Conservation (phyloP, 2,888 invertebrate genomes). For the Allolobophora icterica region DNA sequence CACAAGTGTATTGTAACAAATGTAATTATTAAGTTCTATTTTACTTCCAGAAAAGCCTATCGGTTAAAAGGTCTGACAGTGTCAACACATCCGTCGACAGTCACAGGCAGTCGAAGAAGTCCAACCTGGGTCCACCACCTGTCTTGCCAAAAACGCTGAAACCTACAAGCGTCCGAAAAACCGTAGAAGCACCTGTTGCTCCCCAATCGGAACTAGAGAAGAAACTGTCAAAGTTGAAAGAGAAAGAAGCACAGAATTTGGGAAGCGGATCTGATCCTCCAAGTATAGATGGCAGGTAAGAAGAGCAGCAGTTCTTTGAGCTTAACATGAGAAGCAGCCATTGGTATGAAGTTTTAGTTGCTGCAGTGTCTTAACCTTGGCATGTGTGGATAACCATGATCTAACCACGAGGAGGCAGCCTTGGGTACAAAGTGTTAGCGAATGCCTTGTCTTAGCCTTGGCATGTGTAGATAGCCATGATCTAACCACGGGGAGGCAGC, state of each 20-base stretch:
- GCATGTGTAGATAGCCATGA: too few species aligned
- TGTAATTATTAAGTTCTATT: not conserved
- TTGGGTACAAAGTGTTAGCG: not conserved
- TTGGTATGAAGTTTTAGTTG: too few species aligned
- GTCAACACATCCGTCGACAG: not conserved
- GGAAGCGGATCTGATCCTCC: not conserved
- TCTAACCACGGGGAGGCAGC: too few species aligned
- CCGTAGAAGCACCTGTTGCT: not conserved
- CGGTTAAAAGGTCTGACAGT: not conserved
- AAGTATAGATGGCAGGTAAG: not conserved
- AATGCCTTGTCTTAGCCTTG: too few species aligned
- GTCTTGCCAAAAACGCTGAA: not conserved
- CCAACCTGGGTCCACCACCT: not conserved
- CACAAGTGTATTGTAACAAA: not conserved
- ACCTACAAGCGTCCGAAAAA: not conserved
- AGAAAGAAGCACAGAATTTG: not conserved
- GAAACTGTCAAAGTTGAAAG: not conserved
- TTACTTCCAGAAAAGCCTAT: constrained; percentile 1
- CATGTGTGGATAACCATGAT: too few species aligned
- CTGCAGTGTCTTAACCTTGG: too few species aligned
- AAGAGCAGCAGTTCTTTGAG: not conserved
- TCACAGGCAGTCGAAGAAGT: not conserved
- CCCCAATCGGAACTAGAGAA: not conserved
- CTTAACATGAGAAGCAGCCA: not conserved
- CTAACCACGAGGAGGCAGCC: not conserved